Base-by-base conservation (phyloP, 2,888 invertebrate species). In the Synanthedon formicaeformis region DNA sequence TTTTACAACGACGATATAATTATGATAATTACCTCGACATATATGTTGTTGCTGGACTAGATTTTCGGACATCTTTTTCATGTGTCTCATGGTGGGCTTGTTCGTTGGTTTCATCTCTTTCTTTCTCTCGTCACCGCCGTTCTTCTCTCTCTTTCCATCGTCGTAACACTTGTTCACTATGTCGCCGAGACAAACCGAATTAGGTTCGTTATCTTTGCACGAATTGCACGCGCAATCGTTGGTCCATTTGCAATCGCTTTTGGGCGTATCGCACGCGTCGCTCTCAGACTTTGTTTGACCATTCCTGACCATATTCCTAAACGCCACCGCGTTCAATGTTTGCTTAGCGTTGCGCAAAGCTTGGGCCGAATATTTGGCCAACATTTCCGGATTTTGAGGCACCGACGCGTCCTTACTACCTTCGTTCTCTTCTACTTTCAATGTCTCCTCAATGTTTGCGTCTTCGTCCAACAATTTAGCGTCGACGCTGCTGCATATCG, bases 321-420 rank as follows among this genome's bases (percentile, higher is more conserved):
- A 85, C 0, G 85, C 85, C 0, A 85, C 81, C 0, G 81, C 79
- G 57, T 85, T 86, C 0, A 86, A 54, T 0, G 82, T 81, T 13
- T 86, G 81, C 23, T 85, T 80, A 0, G 84, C 86, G 50, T 82
- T 83, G 0, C 77, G 57, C 0, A 86, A 51, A 14, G 85, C 86
- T 54, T 83, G 83, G 0, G 85, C 83, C 0, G 86, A 82, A 53
- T 84, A 84, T 56, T 85, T 86, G 0, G 85, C 83, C 14, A 86
- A 50, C 3, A 80, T 63, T 51, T 85, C 85, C 0, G 78, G 74
- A 14, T 77, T 82, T 13, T 78, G 76, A 0, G 77, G 66, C 0
- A 73, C 67, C 1, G 68, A 51, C 0, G 64, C 55, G 0, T 66
- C 45, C 8, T 12, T 45, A 12, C 12, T 45, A 13, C 6, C 45